phyloP scores from a whole-genome alignment of 2,113 vertebrate species.

The Cheirogaleus medius region DNA sequence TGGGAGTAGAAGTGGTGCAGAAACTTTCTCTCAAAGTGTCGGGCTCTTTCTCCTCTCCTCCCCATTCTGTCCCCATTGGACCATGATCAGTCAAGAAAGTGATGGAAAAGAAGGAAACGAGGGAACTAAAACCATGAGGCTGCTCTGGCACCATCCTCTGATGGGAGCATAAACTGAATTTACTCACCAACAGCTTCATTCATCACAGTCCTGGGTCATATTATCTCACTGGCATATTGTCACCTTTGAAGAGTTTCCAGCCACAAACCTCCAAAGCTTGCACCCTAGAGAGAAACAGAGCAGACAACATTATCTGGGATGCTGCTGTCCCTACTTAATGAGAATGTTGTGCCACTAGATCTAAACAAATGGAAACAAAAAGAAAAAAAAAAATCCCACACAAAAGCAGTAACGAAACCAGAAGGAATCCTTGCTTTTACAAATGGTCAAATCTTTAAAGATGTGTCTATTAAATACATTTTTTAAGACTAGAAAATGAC shows the following conservation, averaged over 20 bases:
- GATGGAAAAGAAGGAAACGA: neutral
- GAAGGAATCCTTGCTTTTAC: neutral
- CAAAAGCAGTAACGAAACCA: neutral
- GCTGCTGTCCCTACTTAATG: neutral
- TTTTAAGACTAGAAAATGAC: conserved; percentile 66
- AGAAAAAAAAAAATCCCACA: neutral
- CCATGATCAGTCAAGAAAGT: neutral
- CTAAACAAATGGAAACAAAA: neutral
- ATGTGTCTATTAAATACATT: neutral
- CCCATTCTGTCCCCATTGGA: neutral
- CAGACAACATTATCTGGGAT: neutral
- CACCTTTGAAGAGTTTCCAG: neutral
- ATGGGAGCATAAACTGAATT: neutral
- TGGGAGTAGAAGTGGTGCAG: neutral
- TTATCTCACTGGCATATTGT: neutral
- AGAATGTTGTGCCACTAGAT: neutral
- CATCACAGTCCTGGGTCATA: neutral
- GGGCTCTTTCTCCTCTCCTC: neutral
- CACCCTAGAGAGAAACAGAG: neutral
- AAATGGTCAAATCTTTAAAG: neutral
- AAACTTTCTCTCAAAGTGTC: neutral
- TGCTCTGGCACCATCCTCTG: neutral
- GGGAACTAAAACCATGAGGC: neutral
- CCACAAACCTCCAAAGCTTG: neutral
- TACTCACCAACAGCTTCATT: neutral